A percentile compares a stretch with the other conserved stretches of the same genome.
Conservation (phyloP, 2,113 vertebrate genomes). For the Montifringilla adamsi region DNA sequence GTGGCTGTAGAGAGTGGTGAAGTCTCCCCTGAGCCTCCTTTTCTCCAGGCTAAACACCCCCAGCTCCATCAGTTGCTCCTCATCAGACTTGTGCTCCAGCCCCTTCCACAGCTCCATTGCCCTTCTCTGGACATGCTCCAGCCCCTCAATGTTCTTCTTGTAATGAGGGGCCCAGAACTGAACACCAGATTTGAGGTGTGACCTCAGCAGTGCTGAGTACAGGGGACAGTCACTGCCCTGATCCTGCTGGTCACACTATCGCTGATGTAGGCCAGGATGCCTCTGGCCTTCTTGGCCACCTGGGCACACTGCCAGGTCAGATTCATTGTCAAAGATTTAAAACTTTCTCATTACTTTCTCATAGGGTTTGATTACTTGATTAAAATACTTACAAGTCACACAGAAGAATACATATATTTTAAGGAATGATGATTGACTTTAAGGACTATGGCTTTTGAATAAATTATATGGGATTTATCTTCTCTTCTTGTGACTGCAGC, state of each 20-base stretch:
- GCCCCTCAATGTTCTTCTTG: not conserved
- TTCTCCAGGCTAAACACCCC: not conserved
- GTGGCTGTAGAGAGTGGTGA: not conserved
- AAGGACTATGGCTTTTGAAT: not conserved
- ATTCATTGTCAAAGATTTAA: not conserved
- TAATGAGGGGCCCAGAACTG: not conserved
- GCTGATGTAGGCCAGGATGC: not conserved
- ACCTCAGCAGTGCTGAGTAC: not conserved
- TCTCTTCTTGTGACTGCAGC: not conserved
- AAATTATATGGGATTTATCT: not conserved
- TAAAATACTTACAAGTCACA: not conserved
- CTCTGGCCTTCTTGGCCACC: not conserved
- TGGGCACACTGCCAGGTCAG: not conserved
- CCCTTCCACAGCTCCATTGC: accelerated
- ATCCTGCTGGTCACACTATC: not conserved
- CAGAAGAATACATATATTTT: not conserved
- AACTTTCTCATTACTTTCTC: not conserved
- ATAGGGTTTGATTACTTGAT: not conserved
- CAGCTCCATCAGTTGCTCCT: not conserved
- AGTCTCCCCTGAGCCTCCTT: not conserved
- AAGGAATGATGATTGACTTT: not conserved
- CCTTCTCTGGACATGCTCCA: not conserved
- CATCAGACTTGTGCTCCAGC: not conserved
- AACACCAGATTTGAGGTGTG: not conserved
- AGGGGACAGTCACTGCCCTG: not conserved